Evolutionary conservation across 92 coral and sea anemone genomes (phyloP).

Genomic region (Paramuricea clavata): DNA sequence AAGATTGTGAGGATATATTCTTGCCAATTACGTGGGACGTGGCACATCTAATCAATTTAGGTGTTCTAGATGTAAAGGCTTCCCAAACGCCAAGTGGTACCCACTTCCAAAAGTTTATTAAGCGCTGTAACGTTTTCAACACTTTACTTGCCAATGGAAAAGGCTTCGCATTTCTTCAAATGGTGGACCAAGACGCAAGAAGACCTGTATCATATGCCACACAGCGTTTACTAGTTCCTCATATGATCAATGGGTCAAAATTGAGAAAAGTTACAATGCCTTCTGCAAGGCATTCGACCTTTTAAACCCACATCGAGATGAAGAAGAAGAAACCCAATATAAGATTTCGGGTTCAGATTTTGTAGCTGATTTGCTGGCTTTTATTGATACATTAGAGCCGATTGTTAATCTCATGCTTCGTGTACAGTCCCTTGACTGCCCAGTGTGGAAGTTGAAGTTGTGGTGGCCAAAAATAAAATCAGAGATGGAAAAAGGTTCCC

Average conservation of each 20-base stretch:
- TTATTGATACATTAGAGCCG: constrained; percentile 35
- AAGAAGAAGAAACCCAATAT: constrained; percentile 40
- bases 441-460: constrained; percentile 52
- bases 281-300: constrained; percentile 18
- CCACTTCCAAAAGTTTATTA: constrained; percentile 16
- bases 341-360: constrained; percentile 40
- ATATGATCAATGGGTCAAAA: background rate
- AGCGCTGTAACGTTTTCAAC: constrained; percentile 7
- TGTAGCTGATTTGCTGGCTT: constrained; percentile 48
- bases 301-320: constrained; percentile 3
- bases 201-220: constrained; percentile 20
- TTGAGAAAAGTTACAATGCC: constrained; percentile 5
- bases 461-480: constrained; percentile 48
- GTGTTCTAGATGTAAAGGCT: constrained; percentile 12
- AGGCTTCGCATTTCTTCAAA: constrained; percentile 15
- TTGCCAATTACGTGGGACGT: constrained; percentile 7
- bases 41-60: constrained; percentile 14
- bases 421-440: constrained; percentile 52
- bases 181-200: background rate
- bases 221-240: constrained; percentile 17
- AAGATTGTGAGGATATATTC: background rate
- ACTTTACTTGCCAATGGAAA: constrained; percentile 11
- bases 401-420: constrained; percentile 53
- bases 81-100: constrained; percentile 8
- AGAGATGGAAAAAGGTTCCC: constrained; percentile 37